Base-by-base conservation (phyloP, 2,888 invertebrate genomes). In the Suillia variegata region DNA sequence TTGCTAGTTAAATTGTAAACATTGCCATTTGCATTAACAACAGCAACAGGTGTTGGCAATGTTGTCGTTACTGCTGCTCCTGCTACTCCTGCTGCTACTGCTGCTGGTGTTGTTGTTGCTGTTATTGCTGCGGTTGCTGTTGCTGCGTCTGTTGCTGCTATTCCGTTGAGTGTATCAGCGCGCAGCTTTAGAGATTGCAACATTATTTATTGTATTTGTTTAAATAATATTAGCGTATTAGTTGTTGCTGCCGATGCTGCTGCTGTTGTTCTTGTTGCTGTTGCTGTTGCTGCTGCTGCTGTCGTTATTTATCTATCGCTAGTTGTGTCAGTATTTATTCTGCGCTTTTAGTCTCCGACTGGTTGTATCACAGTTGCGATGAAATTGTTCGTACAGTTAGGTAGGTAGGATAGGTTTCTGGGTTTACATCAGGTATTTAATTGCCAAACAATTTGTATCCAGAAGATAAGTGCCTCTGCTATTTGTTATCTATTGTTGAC, bases 121-220 rank as follows among this genome's bases (percentile, higher is more conserved):
- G 57, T 61, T 60, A 62, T 38, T 58, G 61, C 45, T 59, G 62
- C 33, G 51, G 54, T 59, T 54, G 45, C 54, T 62, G 65, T 45
- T 58, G 60, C 38, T 34, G 55, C 6, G 5, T 62, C 56, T 51
- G 54, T 34, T 22, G 64, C 31, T 47, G 56, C 53, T 62, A 71
- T 71, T 67, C 71, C 75, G 67, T 73, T 76, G 62, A 80, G 75
- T 74, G 75, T 75, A 71, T 80, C 79, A 65, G 77, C 72, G 64
- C 70, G 71, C 73, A 79, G 68, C 72, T 80, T 76, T 72, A 80
- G 64, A 62, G 80, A 80, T 72, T 80, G 80, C 76, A 80, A 74
- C 79, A 80, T 80, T 70, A 75, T 77, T 71, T 69, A 62, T 69
- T 70, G 65, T 71, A 67, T 63, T 70, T 62, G 51, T 50, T 54